Evolutionary conservation across 2,113 vertebrate species (phyloP).

Genomic region (Pygoscelis antarcticus): DNA sequence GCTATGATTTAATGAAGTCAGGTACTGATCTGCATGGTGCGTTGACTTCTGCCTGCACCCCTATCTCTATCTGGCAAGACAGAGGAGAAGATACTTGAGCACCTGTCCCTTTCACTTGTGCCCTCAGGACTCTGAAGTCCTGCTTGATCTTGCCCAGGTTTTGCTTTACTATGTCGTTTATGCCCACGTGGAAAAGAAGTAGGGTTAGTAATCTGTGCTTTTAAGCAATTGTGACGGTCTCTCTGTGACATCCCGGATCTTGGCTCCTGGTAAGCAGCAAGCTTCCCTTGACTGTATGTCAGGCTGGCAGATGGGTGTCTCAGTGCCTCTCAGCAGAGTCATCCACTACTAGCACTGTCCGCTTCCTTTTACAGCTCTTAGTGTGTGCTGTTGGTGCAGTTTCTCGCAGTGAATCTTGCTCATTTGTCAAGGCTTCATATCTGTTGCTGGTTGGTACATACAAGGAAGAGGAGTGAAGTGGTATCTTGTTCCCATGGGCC

Average conservation of each 20-base stretch:
- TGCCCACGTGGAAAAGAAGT: neutral
- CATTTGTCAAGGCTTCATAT: neutral
- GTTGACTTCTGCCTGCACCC: neutral
- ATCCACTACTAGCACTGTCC: neutral
- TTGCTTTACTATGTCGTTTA: neutral
- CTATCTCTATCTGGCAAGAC: neutral
- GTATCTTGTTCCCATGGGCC: no score
- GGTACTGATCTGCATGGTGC: neutral
- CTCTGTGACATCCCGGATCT: neutral
- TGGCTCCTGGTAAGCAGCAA: neutral
- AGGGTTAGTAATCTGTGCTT: neutral
- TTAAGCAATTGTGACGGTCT: neutral
- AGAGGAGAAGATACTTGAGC: neutral
- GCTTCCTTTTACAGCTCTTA: neutral
- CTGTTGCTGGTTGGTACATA: neutral
- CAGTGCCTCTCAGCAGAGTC: neutral
- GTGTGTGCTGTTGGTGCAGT: neutral
- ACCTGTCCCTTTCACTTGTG: neutral
- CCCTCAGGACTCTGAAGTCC: neutral
- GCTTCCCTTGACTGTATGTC: neutral
- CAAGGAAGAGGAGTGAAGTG: neutral
- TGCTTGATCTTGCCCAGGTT: neutral
- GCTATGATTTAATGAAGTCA: neutral
- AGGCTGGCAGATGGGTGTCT: neutral
- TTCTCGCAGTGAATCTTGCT: neutral